Base-by-base conservation (phyloP, 2,797 vertebrate species). In the Carapus acus region DNA sequence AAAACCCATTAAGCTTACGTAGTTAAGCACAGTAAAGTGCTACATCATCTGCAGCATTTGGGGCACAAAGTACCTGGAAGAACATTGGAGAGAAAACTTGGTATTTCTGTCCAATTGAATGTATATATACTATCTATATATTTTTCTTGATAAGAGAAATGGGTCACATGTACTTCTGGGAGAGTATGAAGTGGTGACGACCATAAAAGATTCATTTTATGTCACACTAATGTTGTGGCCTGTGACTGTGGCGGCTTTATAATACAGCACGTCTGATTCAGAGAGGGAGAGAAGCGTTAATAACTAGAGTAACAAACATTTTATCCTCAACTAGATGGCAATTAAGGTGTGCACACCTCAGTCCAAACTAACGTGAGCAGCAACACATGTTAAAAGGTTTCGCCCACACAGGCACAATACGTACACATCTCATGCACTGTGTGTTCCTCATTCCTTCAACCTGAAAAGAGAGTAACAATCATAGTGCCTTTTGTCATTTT, bases 1-100 rank as follows among this genome's bases (percentile, higher is more conserved):
- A 49, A 56, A n/a, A 54, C 41, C 45, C 54, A 23, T 68, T 65
- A 59, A 44, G 42, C 23, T 20, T n/a, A 39, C 56, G 43, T 54
- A 50, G 60, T 64, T 80, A 69, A 74, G 67, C 59, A 77, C 63
- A 73, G 70, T 74, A 63, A 65, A 65, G 65, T 16, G 39, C 43
- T 71, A 67, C 47, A 71, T 74, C 60, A 65, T 65, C 33, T 45
- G 33, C 22, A 39, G 58, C 51, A 71, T 69, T 58, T 64, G 54
- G 65, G 58, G 21, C 65, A 49, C 27, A 42, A 50, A 48, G 56
- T 50, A 38, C 40, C 48, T 56, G 55, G 24, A 27, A 45, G 47
- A 48, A 71, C 45, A 47, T 48, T 53, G 31, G 6, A 46, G 18
- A 61, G 40, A 57, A 69, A 39, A 38, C 63, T 64, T 50, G 34